phyloP scores from a whole-genome alignment of 2,888 invertebrate genomes.

The Luperina nickerlii region DNA sequence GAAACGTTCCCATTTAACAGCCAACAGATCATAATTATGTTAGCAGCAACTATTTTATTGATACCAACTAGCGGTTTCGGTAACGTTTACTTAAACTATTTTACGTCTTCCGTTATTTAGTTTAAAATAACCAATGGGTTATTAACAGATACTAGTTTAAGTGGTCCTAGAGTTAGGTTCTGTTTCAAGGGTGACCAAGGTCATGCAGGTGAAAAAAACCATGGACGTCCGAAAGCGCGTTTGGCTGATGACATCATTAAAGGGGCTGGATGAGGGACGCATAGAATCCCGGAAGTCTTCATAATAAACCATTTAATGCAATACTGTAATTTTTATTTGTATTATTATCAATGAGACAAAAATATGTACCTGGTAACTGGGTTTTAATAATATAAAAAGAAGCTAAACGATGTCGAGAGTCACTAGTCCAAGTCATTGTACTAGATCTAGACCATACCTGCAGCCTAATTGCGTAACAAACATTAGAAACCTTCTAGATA shows the following conservation, averaged over 20 bases:
- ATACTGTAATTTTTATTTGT: no score
- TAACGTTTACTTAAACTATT: slow-evolving; percentile 36
- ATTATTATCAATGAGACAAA: no score
- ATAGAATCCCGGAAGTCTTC: neutral
- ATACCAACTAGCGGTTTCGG: slow-evolving; percentile 31
- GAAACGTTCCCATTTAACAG: slow-evolving; percentile 12
- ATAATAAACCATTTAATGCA: no score
- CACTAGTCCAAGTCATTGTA: no score
- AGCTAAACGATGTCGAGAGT: no score
- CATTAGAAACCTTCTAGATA: no score
- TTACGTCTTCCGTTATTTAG: slow-evolving; percentile 57
- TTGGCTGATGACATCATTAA: neutral
- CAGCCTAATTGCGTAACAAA: no score
- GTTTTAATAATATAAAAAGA: no score
- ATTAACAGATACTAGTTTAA: slow-evolving; percentile 1
- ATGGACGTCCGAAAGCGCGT: neutral
- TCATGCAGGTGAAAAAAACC: neutral
- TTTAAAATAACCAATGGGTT: slow-evolving; percentile 25
- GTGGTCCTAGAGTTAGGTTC: neutral
- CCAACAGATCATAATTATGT: slow-evolving; percentile 46
- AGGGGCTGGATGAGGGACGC: neutral
- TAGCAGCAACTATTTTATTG: slow-evolving; percentile 42
- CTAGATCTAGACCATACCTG: no score
- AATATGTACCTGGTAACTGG: no score
- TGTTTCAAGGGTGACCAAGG: neutral